Conservation (phyloP, 2,797 vertebrate species). For the Setipinna tenuifilis region DNA sequence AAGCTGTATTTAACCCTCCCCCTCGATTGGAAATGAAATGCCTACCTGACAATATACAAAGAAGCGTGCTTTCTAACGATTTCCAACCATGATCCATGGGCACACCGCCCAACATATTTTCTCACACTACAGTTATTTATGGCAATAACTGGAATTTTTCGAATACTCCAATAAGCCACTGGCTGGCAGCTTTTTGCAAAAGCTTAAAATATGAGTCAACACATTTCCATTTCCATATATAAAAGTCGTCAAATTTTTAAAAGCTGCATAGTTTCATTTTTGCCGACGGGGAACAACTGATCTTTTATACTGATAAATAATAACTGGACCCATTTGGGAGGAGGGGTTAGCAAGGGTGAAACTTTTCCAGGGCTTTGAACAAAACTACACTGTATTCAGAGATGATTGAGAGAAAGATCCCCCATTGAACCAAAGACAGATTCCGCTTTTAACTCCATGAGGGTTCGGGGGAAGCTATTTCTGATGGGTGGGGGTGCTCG, state of each 20-base stretch:
- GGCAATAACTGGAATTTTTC: conserved; percentile 40
- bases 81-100: not conserved
- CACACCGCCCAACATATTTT: too few relatives aligned
- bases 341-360: conserved; percentile 50
- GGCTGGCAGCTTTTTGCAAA: rapidly evolving
- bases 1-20: not conserved
- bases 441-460: conserved; percentile 52
- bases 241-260: conserved; percentile 24
- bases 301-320: conserved; percentile 60
- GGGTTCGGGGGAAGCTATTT: conserved; percentile 28
- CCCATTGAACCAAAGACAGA: conserved; percentile 60
- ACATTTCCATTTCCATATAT: conserved; percentile 14
- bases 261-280: conserved; percentile 19
- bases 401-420: conserved; percentile 43
- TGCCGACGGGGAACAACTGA: conserved; percentile 57
- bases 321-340: conserved; percentile 55
- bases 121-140: not conserved
- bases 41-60: conserved; percentile 41
- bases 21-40: not conserved
- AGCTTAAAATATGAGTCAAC: not conserved
- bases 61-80: not conserved
- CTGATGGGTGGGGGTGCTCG: not conserved
- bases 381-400: conserved; percentile 67
- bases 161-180: not conserved
- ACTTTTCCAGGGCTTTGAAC: conserved; percentile 58